Percentiles rank a stretch among this genome's conserved stretches.
Conservation (phyloP, 2,888 invertebrate genomes). For the Laothoe populi region DNA sequence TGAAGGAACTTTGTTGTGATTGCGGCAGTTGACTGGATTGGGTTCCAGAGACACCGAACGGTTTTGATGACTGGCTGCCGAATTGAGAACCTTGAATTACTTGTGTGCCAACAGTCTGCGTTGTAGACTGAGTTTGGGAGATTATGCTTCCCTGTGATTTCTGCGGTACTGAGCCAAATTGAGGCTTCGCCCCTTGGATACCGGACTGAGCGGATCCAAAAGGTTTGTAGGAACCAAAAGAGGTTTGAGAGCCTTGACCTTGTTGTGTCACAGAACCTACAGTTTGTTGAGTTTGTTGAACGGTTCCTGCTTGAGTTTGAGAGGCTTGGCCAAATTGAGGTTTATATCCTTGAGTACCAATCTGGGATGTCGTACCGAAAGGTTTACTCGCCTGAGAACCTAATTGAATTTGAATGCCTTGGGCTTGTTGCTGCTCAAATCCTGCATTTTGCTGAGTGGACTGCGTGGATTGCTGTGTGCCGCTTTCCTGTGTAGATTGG, state of each 20-base stretch:
- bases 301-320: background rate
- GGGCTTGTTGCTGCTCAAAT: background rate
- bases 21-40: background rate
- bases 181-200: slow-evolving; percentile 30
- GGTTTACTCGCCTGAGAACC: background rate
- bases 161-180: slow-evolving; percentile 26
- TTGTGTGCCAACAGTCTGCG: slow-evolving; percentile 2
- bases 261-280: slow-evolving; percentile 38
- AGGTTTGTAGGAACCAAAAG: slow-evolving; percentile 36
- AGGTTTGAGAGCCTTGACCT: background rate
- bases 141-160: background rate
- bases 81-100: background rate
- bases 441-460: background rate
- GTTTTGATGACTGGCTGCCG: background rate
- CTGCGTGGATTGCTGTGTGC: background rate
- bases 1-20: background rate
- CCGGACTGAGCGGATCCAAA: slow-evolving; percentile 23
- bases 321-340: background rate
- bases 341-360: slow-evolving; percentile 13
- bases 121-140: background rate
- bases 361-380: background rate
- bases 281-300: slow-evolving; percentile 37
- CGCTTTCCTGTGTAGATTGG: background rate
- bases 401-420: background rate
- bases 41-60: background rate